Evolutionary conservation across 2,888 invertebrate genomes (phyloP).

Genomic region (Chydorus sphaericus): DNA sequence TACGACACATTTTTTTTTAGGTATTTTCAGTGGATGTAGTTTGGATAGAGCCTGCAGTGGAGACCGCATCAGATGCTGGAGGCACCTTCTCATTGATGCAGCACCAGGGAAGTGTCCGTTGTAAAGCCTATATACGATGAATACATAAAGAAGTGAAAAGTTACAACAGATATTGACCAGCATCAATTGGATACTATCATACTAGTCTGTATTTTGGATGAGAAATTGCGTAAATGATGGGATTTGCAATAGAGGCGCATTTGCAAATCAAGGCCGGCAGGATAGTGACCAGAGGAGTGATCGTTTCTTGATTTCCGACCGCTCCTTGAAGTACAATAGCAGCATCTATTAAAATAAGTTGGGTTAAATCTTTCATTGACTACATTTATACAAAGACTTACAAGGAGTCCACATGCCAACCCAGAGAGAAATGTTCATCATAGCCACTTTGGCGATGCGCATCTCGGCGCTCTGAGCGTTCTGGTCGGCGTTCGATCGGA

Average conservation of each 20-base stretch:
- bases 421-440: conserved; percentile 30
- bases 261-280: conserved; percentile 33
- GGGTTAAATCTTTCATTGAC: too few species aligned
- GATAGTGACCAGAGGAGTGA: conserved; percentile 25
- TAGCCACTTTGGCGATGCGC: conserved; percentile 57
- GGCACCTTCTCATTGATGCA: conserved; percentile 13
- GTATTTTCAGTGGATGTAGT: background rate
- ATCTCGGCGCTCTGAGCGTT: conserved; percentile 63
- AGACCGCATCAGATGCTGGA: background rate
- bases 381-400: too few species aligned
- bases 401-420: conserved; percentile 30
- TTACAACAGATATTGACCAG: too few species aligned
- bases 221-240: conserved; percentile 24
- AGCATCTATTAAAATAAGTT: too few species aligned
- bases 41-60: background rate
- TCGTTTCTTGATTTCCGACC: conserved; percentile 21
- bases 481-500: conserved; percentile 55
- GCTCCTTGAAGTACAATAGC: conserved; percentile 23
- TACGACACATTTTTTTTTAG: too few species aligned
- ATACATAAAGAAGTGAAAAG: too few species aligned
- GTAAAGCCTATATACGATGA: conserved; percentile 9
- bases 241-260: conserved; percentile 29
- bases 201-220: conserved; percentile 15
- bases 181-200: too few species aligned
- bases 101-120: conserved; percentile 12